Evolutionary conservation across 1,140 invertebrate genomes (phyloP).

Genomic region (Polypedilum vanderplanki): DNA sequence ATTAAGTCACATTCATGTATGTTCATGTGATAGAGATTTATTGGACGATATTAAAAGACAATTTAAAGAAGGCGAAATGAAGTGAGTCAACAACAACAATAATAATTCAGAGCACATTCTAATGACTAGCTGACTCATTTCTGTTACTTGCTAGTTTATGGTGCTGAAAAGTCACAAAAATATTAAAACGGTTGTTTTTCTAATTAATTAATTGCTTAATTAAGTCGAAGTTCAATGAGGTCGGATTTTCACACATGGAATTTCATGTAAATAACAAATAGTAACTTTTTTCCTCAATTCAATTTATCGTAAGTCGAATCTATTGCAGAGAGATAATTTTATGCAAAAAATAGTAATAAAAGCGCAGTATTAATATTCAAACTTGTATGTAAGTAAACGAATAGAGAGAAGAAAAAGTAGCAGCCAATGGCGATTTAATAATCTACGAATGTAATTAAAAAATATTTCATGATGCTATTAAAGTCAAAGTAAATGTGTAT

Average conservation of each 20-base stretch:
- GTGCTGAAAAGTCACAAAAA: background rate
- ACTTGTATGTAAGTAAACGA: background rate
- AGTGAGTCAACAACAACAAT: too few relatives aligned
- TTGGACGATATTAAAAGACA: constrained; percentile 2
- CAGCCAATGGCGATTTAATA: constrained; percentile 17
- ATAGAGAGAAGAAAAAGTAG: background rate
- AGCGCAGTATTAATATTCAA: background rate
- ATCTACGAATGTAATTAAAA: constrained; percentile 14
- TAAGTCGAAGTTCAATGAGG: background rate
- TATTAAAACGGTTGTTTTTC: background rate
- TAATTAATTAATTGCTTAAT: constrained; percentile 11
- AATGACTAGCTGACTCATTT: too few relatives aligned
- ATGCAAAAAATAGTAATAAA: background rate
- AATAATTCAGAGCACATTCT: too few relatives aligned
- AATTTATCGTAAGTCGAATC: background rate
- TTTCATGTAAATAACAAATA: background rate
- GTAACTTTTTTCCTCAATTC: background rate
- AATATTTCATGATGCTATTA: background rate
- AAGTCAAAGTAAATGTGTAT: background rate
- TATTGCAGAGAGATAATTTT: background rate
- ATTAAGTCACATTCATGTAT: background rate
- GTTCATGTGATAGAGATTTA: background rate
- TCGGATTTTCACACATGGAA: background rate
- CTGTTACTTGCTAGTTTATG: background rate
- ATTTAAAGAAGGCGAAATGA: background rate